Conservation (phyloP, 1,140 invertebrate genomes). For the Caenorhabditis remanei region DNA sequence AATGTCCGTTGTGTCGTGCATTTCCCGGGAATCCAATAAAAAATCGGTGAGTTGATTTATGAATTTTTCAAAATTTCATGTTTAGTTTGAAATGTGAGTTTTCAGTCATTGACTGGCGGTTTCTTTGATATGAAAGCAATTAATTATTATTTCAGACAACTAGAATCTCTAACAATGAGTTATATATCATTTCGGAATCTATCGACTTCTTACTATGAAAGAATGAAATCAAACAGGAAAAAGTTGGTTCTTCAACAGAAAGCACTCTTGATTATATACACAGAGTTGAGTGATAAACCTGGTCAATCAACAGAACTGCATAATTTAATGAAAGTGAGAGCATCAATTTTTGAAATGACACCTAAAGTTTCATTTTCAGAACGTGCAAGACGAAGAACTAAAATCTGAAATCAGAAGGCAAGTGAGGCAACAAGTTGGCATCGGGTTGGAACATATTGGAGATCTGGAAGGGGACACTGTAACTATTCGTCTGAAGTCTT, state of each 20-base stretch:
- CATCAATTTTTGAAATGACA: neutral
- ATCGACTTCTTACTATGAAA: neutral
- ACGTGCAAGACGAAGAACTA: conserved; percentile 39
- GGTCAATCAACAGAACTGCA: neutral
- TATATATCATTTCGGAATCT: conserved; percentile 1
- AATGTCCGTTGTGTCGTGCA: conserved; percentile 9
- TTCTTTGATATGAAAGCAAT: too few species aligned
- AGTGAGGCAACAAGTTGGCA: conserved; percentile 19
- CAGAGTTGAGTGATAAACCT: neutral
- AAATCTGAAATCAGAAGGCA: conserved; percentile 10
- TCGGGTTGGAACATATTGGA: conserved; percentile 16
- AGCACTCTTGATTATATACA: neutral
- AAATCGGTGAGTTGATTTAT: conserved; percentile 14
- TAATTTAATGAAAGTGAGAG: neutral
- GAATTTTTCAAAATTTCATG: neutral
- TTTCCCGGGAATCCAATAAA: conserved; percentile 8
- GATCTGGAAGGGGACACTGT: neutral
- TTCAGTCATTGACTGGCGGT: too few species aligned
- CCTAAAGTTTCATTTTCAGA: neutral
- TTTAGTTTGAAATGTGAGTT: too few species aligned
- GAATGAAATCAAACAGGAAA: conserved; percentile 18
- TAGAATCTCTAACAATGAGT: conserved; percentile 23
- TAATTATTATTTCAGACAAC: neutral
- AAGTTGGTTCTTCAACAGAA: neutral
- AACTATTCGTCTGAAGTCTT: neutral